Evolutionary conservation across 1,140 invertebrate genomes (phyloP), one percentile per base, ranked within the genome.

Genomic region (Leptinotarsa lineolata): DNA sequence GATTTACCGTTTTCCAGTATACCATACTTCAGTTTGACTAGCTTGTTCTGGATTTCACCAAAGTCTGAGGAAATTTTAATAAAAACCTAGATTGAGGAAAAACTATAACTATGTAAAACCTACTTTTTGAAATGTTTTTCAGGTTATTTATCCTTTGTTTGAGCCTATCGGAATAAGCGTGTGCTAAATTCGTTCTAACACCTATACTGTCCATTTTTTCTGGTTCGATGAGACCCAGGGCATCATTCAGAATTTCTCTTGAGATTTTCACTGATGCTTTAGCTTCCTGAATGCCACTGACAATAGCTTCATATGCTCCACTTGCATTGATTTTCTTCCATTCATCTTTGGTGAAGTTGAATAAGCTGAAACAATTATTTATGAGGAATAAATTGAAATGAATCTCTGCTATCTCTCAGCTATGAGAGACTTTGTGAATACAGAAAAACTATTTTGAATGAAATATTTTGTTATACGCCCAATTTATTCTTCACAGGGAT

Each of bases 291-390:
- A 95, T 85, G 22, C 88, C 87, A 60, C 91, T 87, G 0, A 93
- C 89, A 68, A 97, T 96, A 76, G 91, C 91, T 78, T 93, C 88
- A 83, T 96, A 96, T 0, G 92, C 94, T 68, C 90, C 89, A 58
- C 94, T 95, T 1, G 94, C 94, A 79, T 90, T 88, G 44, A 95
- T 83, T 20, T 93, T 91, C 74, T 89, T 88, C 18, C 90, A 89
- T 20, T 93, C 90, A 67, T 90, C 88, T 54, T 88, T 86, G 46
- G 89, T 87, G 2, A 92, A 92, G 74, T 89, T 89, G 81, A 94
- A 93, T 72, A 92, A 80, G 71, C 92, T 93, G 80, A 59, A 84
- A 80, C 73, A 66, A 39, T 39, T 39, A 39, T 39, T 39, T 5
- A 8, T 8, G 30, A 39, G 8, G 8, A 66, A 66, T 44, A 0